Base-by-base conservation (phyloP, 2,797 vertebrate species). In the Pachyuromys duprasi region DNA sequence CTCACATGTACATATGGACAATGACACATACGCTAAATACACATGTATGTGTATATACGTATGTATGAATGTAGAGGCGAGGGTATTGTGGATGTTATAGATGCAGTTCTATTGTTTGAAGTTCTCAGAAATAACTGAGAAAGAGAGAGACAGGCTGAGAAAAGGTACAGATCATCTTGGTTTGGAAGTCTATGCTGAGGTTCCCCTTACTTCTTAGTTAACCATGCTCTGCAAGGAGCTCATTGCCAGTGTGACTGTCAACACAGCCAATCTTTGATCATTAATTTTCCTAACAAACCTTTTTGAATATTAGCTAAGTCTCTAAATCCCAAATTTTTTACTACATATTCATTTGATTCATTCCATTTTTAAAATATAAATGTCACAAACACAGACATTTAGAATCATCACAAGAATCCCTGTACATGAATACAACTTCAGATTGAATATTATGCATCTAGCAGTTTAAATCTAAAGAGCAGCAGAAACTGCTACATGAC, bases 81-180 rank as follows among this genome's bases (percentile, higher is more conserved):
- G 13, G 4, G 49, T 49, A 49, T 11, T 49, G 8, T 49, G 17
- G 39, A 17, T 75, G 45, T 45, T 28, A 13, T 75, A 45, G 12
- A 75, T 75, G 13, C 8, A 55, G 8, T 79, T n/a, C 17, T 55
- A 8, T n/a, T 53, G 31, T 79, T 53, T 55, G 31, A n/a, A 53
- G 4, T 20, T 55, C 17, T 79, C 31, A 79, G 1, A 55, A 55
- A 79, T n/a, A 55, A 11, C 55, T 20, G 53, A 78, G 31, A 55
- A 55, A 83, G 22, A 82, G 45, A 49, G 33, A 90, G 70, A 31
- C 0, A 6, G 17, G 0, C 31, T 36, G 57, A 18, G 67, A 86
- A 13, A 3, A 42, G 4, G 1, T 9, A 8, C 1, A n/a, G 45
- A 70, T 2, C 5, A 4, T 86, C 36, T 42, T 20, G 1, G 4